Base-by-base conservation (phyloP, 2,888 invertebrate species). In the Torymus auratus region DNA sequence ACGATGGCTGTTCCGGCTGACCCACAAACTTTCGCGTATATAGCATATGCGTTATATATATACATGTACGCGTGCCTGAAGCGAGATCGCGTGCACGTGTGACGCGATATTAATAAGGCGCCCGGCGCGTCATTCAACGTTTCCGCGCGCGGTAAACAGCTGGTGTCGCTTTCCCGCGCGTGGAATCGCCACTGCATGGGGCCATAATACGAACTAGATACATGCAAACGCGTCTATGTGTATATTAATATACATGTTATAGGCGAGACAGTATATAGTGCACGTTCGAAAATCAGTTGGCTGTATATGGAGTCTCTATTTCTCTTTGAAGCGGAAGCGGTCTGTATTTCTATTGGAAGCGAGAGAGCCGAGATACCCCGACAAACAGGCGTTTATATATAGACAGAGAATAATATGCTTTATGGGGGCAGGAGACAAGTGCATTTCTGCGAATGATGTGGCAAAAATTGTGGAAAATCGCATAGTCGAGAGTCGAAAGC, bases 31-130 rank as follows among this genome's bases (percentile, higher is more conserved):
- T 15, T 65, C 50, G 53, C n/a, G 68, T 72, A 60, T 72, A 41
- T 41, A 41, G 41, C 41, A 41, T 41, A 28, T 41, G 7, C 41
- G 7, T 20, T 41, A 41, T 41, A 41, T 41, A 41, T 41, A 10
- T 41, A 41, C 15, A 55, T 10, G 7, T 3, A 20, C 13, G 1
- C 28, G 20, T 12, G 56, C 58, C 7, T 41, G 41, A 41, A 41
- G 20, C 15, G 2, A 60, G 58, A 53, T 58, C 28, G 20, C 55
- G 65, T 67, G 67, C 67, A 64, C 58, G n/a, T n/a, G 15, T 28
- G 74, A 60, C 62, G 78, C 67, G 70, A 76, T 79, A 78, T 83
- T 83, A 83, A 83, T 80, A 67, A 80, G 65, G 55, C 41, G 56
- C 69, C 50, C 62, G 52, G 14, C 23, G 4, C 60, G 78, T 61